Evolutionary conservation across 2,113 vertebrate species (phyloP), one percentile per base, ranked within the genome.

Genomic region (Lepus americanus): DNA sequence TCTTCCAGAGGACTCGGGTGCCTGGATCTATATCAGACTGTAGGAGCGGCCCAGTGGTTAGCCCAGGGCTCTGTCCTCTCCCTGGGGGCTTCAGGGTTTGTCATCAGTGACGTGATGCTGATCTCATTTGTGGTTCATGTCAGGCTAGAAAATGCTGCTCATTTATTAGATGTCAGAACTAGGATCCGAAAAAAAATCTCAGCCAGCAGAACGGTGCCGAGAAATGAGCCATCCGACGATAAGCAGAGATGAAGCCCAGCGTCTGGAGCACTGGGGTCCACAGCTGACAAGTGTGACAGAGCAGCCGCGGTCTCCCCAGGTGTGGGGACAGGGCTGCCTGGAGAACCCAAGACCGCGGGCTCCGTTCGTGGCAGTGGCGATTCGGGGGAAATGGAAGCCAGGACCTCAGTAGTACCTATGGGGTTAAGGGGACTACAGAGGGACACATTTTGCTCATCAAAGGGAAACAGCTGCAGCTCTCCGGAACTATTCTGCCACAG

Each of bases 231-330:
- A 55, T 59, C 9, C 55, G 33, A 67, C 61, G 70, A n/a, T 70
- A n/a, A 73, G 51, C 63, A 36, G 86, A 89, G n/a, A 31, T 19
- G 29, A 33, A 85, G 73, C 87, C 49, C 12, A 2, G 27, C 59
- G 64, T 81, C 11, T 80, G 70, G 19, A 59, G 55, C 17, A 0
- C 39, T 51, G 4, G 69, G 33, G 25, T 89, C 39, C 13, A 13
- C 36, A 49, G 0, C 29, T n/a, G 31, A 33, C 4, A n/a, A 3
- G 23, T 12, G 11, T 33, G 17, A 11, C 20, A 67, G 49, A 29
- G 69, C 16, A 44, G 10, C 25, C 27, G 10, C 29, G 14, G 8
- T 70, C 73, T 23, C 27, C 70, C 66, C 63, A 33, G 25, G 10
- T 4, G 13, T 36, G n/a, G n/a, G 8, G 1, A 12, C 4, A 27